phyloP scores from a whole-genome alignment of 2,113 vertebrate genomes.

The Pseudorectes ferrugineus region DNA sequence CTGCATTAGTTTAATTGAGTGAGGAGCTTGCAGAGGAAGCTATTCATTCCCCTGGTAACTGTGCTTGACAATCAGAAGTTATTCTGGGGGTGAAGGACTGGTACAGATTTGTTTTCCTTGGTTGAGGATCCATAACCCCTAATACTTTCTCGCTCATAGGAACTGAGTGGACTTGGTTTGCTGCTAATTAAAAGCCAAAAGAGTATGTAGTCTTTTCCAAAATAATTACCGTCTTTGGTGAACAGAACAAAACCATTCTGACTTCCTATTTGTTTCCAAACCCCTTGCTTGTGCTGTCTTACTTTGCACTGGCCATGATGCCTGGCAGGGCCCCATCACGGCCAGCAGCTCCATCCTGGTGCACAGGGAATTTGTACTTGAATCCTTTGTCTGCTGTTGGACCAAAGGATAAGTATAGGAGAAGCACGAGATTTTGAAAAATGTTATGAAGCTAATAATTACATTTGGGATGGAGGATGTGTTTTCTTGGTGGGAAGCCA shows the following conservation, averaged over 20 bases:
- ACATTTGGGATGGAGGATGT: accelerated
- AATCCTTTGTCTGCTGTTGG: not conserved
- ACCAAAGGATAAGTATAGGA: not conserved
- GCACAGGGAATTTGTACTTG: not conserved
- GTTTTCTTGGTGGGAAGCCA: not conserved
- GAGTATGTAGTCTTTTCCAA: not conserved
- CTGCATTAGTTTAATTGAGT: not conserved
- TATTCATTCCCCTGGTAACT: not conserved
- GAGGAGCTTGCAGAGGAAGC: not conserved
- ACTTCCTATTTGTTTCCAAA: not conserved
- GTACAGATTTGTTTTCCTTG: conserved; percentile 22
- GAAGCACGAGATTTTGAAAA: not conserved
- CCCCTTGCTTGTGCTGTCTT: accelerated
- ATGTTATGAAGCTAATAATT: not conserved
- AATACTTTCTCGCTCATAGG: not conserved
- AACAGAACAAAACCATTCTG: not conserved
- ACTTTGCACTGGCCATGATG: not conserved
- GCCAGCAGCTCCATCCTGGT: not conserved
- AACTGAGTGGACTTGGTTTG: not conserved
- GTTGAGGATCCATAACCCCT: not conserved
- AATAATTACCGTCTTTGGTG: not conserved
- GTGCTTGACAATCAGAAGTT: not conserved
- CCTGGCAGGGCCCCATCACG: not conserved
- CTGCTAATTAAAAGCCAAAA: conserved; percentile 30
- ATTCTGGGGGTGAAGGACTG: not conserved